These are phyloP conservation scores for Miniopterus natalensis DNA, from an alignment of 2,113 vertebrate species.

Conservation along the genomic window DNA sequence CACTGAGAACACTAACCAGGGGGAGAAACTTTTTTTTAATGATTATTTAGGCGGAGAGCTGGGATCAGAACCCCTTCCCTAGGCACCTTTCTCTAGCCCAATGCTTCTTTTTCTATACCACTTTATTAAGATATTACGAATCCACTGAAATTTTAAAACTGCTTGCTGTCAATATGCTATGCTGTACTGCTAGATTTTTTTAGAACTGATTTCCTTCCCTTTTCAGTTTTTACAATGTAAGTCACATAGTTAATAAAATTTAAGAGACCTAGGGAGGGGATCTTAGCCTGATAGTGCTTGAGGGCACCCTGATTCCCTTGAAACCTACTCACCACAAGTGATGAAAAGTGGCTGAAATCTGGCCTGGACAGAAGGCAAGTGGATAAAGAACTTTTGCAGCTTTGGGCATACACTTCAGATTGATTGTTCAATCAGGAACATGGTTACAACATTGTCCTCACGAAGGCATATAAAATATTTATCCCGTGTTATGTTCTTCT, in stretches of 20 bases:
- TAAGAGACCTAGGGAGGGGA: not conserved
- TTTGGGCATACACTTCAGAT: slow-evolving; percentile 72
- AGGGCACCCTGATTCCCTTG: not conserved
- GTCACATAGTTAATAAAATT: slow-evolving; percentile 4
- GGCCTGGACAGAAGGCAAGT: slow-evolving; percentile 9
- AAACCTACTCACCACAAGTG: not conserved
- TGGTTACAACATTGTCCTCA: slow-evolving; percentile 71
- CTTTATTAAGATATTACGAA: not conserved
- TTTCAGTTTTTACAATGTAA: not conserved
- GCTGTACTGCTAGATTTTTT: not conserved
- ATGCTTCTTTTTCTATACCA: not conserved
- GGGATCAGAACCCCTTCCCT: not conserved
- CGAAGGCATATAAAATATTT: slow-evolving; percentile 75
- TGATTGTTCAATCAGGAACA: slow-evolving; percentile 74
- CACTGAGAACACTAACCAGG: no score
- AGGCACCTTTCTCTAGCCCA: not conserved
- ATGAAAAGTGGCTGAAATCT: slow-evolving; percentile 52
- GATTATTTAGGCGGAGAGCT: not conserved
- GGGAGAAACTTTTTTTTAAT: not conserved
- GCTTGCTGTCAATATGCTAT: not conserved
- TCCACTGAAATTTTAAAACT: slow-evolving; percentile 59
- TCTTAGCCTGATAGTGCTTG: slow-evolving; percentile 16
- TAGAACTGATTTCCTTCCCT: not conserved
- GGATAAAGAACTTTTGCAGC: slow-evolving; percentile 64
- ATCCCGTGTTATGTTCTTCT: slow-evolving; percentile 76